Base-by-base conservation (phyloP, 2,888 invertebrate species). In the Parnassius apollo region DNA sequence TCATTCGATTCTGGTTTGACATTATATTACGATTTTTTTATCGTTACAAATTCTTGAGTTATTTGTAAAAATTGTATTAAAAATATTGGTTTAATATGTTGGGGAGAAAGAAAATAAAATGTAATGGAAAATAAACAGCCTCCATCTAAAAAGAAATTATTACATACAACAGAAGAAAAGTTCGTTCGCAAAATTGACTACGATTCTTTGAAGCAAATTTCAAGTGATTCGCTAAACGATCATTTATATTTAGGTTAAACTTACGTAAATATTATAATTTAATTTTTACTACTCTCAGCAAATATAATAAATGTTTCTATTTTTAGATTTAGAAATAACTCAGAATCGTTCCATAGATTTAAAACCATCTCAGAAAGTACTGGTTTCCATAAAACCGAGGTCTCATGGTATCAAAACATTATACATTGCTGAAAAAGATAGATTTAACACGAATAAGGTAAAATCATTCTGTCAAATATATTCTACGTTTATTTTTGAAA, bases 71-170 rank as follows among this genome's bases (percentile, higher is more conserved):
- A 53, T 45, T 42, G 10, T 42, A 53, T 12, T 18, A 44, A 57
- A 65, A 59, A 55, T 66, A 62, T 58, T 77, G 13, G 49, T 49
- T 49, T 89, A 86, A 76, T 89, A 89, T 91, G 88, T 82, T 83
- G 74, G 81, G 80, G 69, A 85, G 78, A 79, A 86, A 78, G 74
- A 86, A 81, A 88, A 82, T 86, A 85, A 83, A 82, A 87, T 89
- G 91, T 90, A 80, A 91, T 91, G 91, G 91, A 90, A 88, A 84
- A 84, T 89, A 89, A 88, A 78, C 80, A 83, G 78, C 75, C 76
- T 76, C 81, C 84, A 81, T 87, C 86, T 66, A 85, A 85, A 75
- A 87, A 83, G 72, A 86, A 85, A 74, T 77, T 83, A 75, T 74
- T 83, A 76, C 80, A 83, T 77, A 85, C 82, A 76, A 79, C 83